A percentile compares a stretch with the other conserved stretches of the same genome.
These are phyloP conservation scores for Bellardia bayeri DNA, from an alignment of 2,888 invertebrate species.

Conservation along the genomic window DNA sequence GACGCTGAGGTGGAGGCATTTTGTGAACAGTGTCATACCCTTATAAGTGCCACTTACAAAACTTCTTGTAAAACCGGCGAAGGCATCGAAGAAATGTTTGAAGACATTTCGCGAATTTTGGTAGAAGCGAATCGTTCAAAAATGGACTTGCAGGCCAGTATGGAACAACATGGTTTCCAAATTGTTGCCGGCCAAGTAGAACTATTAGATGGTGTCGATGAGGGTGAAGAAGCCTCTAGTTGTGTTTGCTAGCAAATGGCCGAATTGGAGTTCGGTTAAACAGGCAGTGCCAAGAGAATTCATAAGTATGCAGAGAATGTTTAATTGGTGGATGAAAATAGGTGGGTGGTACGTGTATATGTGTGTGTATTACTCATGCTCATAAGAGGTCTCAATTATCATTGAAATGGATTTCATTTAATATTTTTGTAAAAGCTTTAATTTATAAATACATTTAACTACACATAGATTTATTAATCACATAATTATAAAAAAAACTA, in stretches of 20 bases:
- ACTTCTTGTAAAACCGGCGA: constrained; percentile 95
- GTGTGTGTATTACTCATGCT: constrained; percentile 11
- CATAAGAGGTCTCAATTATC: constrained; percentile 43
- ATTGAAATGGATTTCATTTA: constrained; percentile 2
- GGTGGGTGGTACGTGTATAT: neutral
- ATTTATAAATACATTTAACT: constrained; percentile 22
- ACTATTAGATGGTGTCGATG: constrained; percentile 82
- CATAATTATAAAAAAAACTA: neutral
- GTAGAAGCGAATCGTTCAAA: constrained; percentile 92
- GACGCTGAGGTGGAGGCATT: constrained; percentile 95
- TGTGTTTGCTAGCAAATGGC: constrained; percentile 84
- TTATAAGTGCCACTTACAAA: constrained; percentile 94
- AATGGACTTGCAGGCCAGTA: constrained; percentile 89
- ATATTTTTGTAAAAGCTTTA: constrained; percentile 19
- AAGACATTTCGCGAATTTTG: constrained; percentile 92
- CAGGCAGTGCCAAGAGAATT: constrained; percentile 15
- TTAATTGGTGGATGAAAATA: neutral
- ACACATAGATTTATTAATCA: neutral
- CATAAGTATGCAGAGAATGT: neutral
- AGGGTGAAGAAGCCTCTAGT: constrained; percentile 77
- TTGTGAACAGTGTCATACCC: constrained; percentile 95
- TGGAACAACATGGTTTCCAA: constrained; percentile 91
- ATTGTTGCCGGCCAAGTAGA: constrained; percentile 85
- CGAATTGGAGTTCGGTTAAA: constrained; percentile 81
- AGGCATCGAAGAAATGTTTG: constrained; percentile 96